Conservation (phyloP, 1,140 invertebrate species). For the Heliconius himera region DNA sequence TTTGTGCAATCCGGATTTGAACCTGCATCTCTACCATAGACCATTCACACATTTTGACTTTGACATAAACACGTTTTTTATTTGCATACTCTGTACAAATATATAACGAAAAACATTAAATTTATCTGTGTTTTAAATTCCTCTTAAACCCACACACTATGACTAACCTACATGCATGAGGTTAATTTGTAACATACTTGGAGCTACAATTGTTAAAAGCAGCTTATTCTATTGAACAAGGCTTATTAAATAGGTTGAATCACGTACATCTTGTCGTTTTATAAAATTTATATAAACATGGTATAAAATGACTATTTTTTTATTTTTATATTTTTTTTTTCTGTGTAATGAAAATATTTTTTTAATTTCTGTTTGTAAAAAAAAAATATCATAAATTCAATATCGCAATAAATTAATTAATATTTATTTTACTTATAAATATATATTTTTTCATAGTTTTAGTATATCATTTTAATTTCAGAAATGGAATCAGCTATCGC, state of each 20-base stretch:
- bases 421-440: no score
- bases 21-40: background rate
- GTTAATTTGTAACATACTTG: constrained; percentile 3
- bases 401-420: no score
- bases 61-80: background rate
- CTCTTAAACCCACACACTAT: background rate
- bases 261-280: background rate
- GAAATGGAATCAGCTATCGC: constrained; percentile 70
- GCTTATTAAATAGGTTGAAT: constrained; percentile 6
- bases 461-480: constrained; percentile 47
- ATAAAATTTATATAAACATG: constrained; percentile 1
- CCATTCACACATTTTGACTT: background rate
- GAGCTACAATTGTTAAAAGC: constrained; percentile 4
- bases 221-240: constrained; percentile 12
- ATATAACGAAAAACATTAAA: background rate
- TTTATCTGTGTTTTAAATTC: constrained; percentile 3
- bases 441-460: background rate
- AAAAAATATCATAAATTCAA: no score
- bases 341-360: no score
- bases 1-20: background rate
- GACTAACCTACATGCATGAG: background rate
- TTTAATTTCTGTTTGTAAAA: no score
- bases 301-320: no score
- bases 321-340: no score
- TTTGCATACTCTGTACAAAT: background rate